These are phyloP conservation scores for Pomatorhinus ruficollis DNA, from an alignment of 2,113 vertebrate genomes.

Conservation along the genomic window DNA sequence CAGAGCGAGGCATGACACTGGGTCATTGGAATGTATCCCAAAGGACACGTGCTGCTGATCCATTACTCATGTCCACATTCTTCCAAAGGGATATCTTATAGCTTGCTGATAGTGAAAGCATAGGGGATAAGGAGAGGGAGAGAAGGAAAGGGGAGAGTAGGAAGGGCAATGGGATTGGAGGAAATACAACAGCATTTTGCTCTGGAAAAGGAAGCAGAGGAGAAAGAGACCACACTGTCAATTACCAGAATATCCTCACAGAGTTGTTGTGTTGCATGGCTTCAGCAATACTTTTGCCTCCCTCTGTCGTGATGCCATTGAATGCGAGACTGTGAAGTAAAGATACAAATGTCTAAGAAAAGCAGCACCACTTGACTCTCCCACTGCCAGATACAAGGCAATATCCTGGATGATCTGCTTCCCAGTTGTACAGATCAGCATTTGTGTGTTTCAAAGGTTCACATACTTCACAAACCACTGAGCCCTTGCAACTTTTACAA, in stretches of 20 bases:
- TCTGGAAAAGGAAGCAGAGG: not conserved
- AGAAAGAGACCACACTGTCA: not conserved
- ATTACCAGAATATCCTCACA: conserved; percentile 90
- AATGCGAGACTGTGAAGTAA: conserved; percentile 82
- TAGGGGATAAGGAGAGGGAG: not conserved
- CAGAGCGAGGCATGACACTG: not conserved
- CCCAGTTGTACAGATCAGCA: not conserved
- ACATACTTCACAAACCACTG: not conserved
- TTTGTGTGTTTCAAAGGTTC: not conserved
- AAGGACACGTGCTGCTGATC: not conserved
- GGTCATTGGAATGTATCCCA: not conserved
- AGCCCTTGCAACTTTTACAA: not conserved
- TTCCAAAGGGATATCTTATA: not conserved
- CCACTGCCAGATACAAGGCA: not conserved
- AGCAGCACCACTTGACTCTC: not conserved
- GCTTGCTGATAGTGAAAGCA: not conserved
- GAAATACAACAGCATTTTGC: not conserved
- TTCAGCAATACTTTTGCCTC: conserved; percentile 83
- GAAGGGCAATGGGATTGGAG: not conserved
- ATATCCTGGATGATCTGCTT: not conserved
- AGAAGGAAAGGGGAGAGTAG: not conserved
- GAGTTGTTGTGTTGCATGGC: conserved; percentile 82
- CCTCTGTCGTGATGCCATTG: conserved; percentile 86
- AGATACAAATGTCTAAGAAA: not conserved
- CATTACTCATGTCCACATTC: not conserved